Evolutionary conservation across 2,113 vertebrate genomes (phyloP).

Genomic region (Cinclus mexicanus): DNA sequence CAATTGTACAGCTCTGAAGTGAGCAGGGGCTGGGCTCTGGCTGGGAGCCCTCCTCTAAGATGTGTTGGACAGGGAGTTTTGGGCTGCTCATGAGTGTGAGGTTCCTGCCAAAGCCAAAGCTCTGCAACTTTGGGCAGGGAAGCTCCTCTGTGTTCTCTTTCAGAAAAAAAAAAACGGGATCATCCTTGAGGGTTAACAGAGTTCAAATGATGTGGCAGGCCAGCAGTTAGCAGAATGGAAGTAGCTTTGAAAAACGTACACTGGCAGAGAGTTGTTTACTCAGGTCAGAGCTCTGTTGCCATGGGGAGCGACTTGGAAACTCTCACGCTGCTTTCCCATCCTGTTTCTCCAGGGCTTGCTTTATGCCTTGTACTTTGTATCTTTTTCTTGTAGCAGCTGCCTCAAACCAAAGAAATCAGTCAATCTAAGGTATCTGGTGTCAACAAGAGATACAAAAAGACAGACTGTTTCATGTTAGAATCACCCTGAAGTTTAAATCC

Average conservation of each 20-base stretch:
- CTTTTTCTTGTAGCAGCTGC: neutral
- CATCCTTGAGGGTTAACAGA: conserved; percentile 18
- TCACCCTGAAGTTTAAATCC: neutral
- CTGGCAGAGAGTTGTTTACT: neutral
- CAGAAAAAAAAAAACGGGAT: neutral
- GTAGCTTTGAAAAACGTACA: neutral
- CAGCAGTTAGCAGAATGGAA: neutral
- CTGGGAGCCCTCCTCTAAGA: neutral
- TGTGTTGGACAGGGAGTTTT: neutral
- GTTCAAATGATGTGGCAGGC: neutral
- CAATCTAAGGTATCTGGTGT: neutral
- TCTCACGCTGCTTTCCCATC: neutral
- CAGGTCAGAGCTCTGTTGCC: neutral
- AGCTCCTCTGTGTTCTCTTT: neutral
- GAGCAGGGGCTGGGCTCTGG: neutral
- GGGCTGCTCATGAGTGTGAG: neutral
- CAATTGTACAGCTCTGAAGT: neutral
- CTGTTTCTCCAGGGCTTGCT: neutral
- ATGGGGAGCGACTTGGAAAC: conserved; percentile 7
- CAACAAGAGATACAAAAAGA: neutral
- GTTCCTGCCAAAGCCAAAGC: neutral
- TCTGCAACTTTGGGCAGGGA: conserved; percentile 13
- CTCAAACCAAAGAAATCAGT: neutral
- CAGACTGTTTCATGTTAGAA: neutral
- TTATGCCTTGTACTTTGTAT: neutral